Percentiles rank a stretch among this genome's conserved stretches.
These are phyloP conservation scores for Melanargia galathea DNA, from an alignment of 2,888 invertebrate species.

Conservation along the genomic window DNA sequence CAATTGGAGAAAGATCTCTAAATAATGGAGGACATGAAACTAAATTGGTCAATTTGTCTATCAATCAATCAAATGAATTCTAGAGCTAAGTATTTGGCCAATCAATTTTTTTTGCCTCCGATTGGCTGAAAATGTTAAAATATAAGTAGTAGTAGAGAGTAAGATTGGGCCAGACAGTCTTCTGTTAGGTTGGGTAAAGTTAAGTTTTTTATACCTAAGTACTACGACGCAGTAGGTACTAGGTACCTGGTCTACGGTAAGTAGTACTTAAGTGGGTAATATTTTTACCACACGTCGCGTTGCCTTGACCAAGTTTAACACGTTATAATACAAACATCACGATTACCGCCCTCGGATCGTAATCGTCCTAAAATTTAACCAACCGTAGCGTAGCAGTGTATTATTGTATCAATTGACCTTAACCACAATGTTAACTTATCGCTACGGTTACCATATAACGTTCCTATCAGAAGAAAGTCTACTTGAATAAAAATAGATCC, in stretches of 20 bases:
- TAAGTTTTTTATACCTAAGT: too few relatives aligned
- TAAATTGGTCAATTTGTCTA: slow-evolving; percentile 2
- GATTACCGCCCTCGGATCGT: neutral
- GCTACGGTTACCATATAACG: neutral
- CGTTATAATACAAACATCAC: neutral
- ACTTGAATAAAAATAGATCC: too few relatives aligned
- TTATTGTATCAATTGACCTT: slow-evolving; percentile 31
- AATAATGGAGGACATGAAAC: neutral
- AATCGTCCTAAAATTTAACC: slow-evolving; percentile 5
- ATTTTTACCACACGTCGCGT: neutral
- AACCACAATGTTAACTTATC: slow-evolving; percentile 19
- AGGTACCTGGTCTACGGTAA: too few relatives aligned
- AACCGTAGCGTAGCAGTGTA: slow-evolving; percentile 14
- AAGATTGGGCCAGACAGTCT: too few relatives aligned
- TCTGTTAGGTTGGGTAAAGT: too few relatives aligned
- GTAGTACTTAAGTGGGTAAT: neutral
- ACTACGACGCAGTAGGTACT: too few relatives aligned
- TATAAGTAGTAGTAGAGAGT: too few relatives aligned
- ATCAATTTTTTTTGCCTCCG: neutral
- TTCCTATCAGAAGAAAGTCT: neutral
- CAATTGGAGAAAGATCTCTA: slow-evolving; percentile 2
- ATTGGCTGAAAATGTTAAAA: neutral
- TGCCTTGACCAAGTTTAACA: neutral
- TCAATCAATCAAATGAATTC: neutral
- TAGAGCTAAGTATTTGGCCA: neutral